Percentiles rank a stretch among this genome's conserved stretches.
Evolutionary conservation across 2,113 vertebrate species (phyloP).

Genomic region (Oenanthe oenanthe): DNA sequence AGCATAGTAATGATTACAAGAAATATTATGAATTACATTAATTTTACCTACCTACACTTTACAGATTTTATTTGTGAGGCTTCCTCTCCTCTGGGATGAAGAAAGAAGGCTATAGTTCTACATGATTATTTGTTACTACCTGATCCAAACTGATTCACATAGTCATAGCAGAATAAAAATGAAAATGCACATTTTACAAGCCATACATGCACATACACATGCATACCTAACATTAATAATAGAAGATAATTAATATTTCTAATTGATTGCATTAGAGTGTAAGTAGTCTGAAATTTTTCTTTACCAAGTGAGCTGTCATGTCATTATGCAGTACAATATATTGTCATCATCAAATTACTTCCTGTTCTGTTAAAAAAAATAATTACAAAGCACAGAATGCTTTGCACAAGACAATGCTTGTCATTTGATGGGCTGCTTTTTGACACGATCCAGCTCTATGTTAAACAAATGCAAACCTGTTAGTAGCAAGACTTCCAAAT

Average conservation of each 20-base stretch:
- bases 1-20: not conserved
- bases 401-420: not conserved
- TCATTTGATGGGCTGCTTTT: conserved; percentile 2
- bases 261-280: not conserved
- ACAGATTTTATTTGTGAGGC: conserved; percentile 1
- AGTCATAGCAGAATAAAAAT: not conserved
- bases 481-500: conserved; percentile 3
- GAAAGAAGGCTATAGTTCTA: not conserved
- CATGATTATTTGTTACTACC: not conserved
- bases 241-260: conserved; percentile 9
- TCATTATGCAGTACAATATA: not conserved
- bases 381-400: not conserved
- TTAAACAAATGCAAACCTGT: conserved; percentile 4
- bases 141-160: not conserved
- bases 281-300: not conserved
- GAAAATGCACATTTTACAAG: not conserved
- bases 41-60: not conserved
- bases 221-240: not conserved
- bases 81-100: not conserved
- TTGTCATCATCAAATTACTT: not conserved
- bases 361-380: not conserved
- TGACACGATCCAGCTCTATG: not conserved
- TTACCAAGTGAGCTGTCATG: conserved; percentile 20
- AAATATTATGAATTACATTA: not conserved
- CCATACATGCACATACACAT: not conserved